Evolutionary conservation across 2,113 vertebrate genomes (phyloP), one percentile per base, ranked within the genome.

Genomic region (Ranitomeya imitator): DNA sequence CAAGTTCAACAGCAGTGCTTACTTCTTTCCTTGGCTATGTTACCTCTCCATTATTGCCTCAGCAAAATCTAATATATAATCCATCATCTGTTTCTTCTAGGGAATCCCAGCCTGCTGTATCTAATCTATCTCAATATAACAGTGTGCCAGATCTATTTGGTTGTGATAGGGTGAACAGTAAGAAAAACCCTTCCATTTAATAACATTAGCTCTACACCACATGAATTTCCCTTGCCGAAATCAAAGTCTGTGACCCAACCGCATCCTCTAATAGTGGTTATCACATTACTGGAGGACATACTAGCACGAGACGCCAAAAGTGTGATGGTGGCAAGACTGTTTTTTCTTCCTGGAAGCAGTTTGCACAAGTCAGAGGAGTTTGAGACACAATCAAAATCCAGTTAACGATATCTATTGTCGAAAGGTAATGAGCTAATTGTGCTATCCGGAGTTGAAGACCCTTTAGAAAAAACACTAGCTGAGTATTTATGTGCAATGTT

Each of bases 1-100:
- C 83, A 90, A 91, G 63, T 91, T 90, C 90, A 21, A 89, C 21
- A 1, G 87, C 90, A 86, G 10, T 88, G 21, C 57, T 88, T 60
- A 63, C 80, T 14, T 63, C 59, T 88, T 88, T 71, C 87, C 61
- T 84, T 77, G 80, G 57, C 71, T 52, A 84, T 67, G 76, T 83
- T 63, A 77, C 82, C 57, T 65, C 31, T 80, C 61, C 37, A 45
- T 65, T 77, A 55, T 87, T 81, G 59, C 77, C 51, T 82, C 37
- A n/a, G 55, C 55, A 88, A 88, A 74, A 71, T 82, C 79, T 60
- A 61, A 61, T 76, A 74, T 74, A 74, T 74, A 65, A 55, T 80
- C 31, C 77, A 59, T 71, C 63, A 83, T 74, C 26, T 76, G 45
- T 57, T 74, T 57, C 80, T 88, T 78, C 71, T 15, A 88, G 57